Percentiles rank a stretch among this genome's conserved stretches.
These are phyloP conservation scores for Platyrinchus mystaceus DNA, from an alignment of 2,797 vertebrate genomes.

Conservation along the genomic window DNA sequence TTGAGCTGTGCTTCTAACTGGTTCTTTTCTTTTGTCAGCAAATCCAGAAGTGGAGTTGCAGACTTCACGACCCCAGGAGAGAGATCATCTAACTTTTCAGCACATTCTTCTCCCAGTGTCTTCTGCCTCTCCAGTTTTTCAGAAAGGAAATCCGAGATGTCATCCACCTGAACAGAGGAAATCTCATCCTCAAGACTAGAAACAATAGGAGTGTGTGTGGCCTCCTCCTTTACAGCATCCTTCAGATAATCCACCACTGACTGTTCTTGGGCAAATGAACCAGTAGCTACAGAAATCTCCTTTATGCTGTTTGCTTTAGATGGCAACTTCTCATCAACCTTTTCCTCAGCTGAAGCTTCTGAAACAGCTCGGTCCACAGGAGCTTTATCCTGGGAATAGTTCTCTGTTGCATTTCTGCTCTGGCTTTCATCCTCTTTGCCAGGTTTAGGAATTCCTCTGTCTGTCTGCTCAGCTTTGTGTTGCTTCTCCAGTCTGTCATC, in stretches of 20 bases:
- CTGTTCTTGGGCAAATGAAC: constrained; percentile 28
- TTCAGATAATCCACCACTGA: constrained; percentile 58
- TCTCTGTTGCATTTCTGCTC: constrained; percentile 31
- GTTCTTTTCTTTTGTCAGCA: constrained; percentile 76
- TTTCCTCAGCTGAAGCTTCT: constrained; percentile 48
- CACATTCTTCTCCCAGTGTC: constrained; percentile 54
- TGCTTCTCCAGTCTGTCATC: constrained; percentile 71
- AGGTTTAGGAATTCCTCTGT: constrained; percentile 25
- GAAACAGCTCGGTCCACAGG: not conserved
- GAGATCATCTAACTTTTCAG: constrained; percentile 63
- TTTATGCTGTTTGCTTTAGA: not conserved
- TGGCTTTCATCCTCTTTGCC: constrained; percentile 30
- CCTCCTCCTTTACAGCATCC: constrained; percentile 41
- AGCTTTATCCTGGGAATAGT: constrained; percentile 52
- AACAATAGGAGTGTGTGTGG: constrained; percentile 9
- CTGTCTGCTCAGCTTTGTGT: constrained; percentile 53
- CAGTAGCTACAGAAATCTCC: not conserved
- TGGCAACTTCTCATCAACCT: constrained; percentile 15
- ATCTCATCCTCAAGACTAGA: constrained; percentile 29
- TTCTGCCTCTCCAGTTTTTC: constrained; percentile 70
- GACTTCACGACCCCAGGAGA: constrained; percentile 26
- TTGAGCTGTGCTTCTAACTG: constrained; percentile 72
- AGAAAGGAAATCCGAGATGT: constrained; percentile 59
- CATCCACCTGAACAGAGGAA: constrained; percentile 21
- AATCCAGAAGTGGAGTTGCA: constrained; percentile 78